phyloP scores from a whole-genome alignment of 2,888 invertebrate species.

The Crossocerus cetratus region DNA sequence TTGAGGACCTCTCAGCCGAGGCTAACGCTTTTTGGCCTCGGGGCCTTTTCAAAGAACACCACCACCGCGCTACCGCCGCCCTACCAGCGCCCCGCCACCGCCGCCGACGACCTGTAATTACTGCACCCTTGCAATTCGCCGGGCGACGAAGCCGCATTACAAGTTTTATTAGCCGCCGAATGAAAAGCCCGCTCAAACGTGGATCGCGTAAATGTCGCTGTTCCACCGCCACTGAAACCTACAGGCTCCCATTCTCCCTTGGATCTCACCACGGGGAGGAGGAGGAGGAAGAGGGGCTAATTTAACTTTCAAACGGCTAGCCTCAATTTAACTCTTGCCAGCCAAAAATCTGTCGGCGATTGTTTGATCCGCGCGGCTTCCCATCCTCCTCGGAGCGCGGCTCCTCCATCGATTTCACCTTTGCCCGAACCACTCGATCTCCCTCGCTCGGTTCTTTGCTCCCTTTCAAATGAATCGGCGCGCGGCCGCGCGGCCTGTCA shows the following conservation, averaged over 20 bases:
- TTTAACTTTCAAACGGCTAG: conserved; percentile 7
- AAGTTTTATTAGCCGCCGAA: conserved; percentile 1
- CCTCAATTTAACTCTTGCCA: not conserved
- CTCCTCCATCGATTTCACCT: conserved; percentile 33
- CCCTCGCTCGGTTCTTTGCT: conserved; percentile 8
- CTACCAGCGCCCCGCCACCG: no score
- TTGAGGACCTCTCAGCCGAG: no score
- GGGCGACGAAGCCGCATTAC: not conserved
- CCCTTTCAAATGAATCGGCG: conserved; percentile 41
- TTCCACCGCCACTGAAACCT: no score
- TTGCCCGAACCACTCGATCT: not conserved
- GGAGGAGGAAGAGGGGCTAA: conserved; percentile 19
- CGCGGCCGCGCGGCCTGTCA: conserved; percentile 29
- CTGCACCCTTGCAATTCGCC: not conserved
- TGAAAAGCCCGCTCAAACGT: not conserved
- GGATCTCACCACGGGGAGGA: no score
- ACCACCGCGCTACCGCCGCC: no score
- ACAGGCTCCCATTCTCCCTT: no score
- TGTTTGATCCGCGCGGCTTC: conserved; percentile 31
- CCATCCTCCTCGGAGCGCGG: conserved; percentile 30
- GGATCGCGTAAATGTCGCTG: not conserved
- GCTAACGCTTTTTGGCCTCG: no score
- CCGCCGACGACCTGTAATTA: not conserved
- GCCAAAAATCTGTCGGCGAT: conserved; percentile 33
- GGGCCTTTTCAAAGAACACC: not conserved